Base-by-base conservation (phyloP, 2,797 vertebrate genomes). In the Anisognathus igniventris region DNA sequence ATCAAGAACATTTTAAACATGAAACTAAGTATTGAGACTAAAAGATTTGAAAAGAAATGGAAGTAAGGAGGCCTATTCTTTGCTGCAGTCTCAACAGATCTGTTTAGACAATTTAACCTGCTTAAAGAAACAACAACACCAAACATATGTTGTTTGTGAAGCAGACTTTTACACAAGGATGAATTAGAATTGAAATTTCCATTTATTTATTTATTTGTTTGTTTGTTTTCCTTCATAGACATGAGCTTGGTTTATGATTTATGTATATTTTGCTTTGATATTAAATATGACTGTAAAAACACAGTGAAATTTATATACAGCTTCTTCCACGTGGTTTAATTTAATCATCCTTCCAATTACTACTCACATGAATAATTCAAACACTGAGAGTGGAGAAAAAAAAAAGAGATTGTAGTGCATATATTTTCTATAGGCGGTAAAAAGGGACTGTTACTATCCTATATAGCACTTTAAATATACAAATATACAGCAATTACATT, bases 301-400 rank as follows among this genome's bases (percentile, higher is more conserved):
- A 20, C 3, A 48, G 23, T n/a, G 39, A 50, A 70, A 92, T 82
- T 60, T 89, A 74, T 71, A 37, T 2, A 4, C 40, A 66, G 18
- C 9, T 90, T 91, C 56, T 93, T 90, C 60, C 0, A 0, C 6
- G 9, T 73, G 33, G 25, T 68, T 93, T 94, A 90, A 68, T 84
- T 88, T 95, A 92, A 90, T 90, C 73, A 84, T 86, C 27, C 31
- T 92, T 81, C 60, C 40, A 82, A 86, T 92, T 93, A 53, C 48
- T 92, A 39, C 44, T 72, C 70, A n/a, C 53, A 74, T 82, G 93
- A 92, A 96, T 93, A 92, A 91, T 92, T 92, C 60, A 92, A 31
- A 77, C 5, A 42, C 25, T 51, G 16, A 16, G 20, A 88, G 27
- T 64, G n/a, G 11, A 53, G 54, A 15, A 60, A 86, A 87, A 87